Base-by-base conservation (phyloP, 2,797 vertebrate species). In the Cephalopachus bancanus region DNA sequence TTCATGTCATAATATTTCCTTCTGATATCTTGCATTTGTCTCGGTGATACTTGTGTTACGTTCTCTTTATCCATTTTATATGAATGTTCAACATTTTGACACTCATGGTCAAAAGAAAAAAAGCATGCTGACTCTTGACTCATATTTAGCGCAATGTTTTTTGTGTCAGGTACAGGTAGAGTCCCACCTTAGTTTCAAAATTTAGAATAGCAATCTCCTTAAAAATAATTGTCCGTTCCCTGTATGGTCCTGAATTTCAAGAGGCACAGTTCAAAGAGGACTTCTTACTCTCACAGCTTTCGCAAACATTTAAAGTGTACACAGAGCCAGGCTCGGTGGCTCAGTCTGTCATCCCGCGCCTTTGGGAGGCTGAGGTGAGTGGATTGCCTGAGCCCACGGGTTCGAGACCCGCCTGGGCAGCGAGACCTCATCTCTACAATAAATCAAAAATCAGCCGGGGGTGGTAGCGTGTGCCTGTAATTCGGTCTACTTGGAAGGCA, bases 11-110 rank as follows among this genome's bases (percentile, higher is more conserved):
- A 87, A 93, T 86, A 69, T 3, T 51, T 59, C 12, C 71, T 72
- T 69, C 37, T 93, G 72, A 83, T 87, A 88, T 64, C n/a, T 96
- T 91, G 20, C n/a, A 37, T 67, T 96, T 94, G 7, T 69, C 53
- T 37, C 37, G 92, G 10, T 26, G 12, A 37, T 84, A 4, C 65
- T 91, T 84, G 9, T 64, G 64, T 55, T 44, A 5, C n/a, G 20
- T 53, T 11, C 15, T 30, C n/a, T 84, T 88, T 37, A 75, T 75
- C 59, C n/a, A 30, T 83, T 64, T 60, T 74, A 44, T 33, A 74
- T 67, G 60, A 92, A 92, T 28, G 0, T 65, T 69, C 37, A 51
- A 11, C n/a, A 57, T 76, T 67, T 83, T 89, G 55, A 92, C 16
- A 67, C 26, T 53, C 33, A 75, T 1, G 3, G 24, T 60, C 37